Percentiles rank a stretch among this genome's conserved stretches.
Conservation (phyloP, 2,888 invertebrate species). For the Bugula neritina region DNA sequence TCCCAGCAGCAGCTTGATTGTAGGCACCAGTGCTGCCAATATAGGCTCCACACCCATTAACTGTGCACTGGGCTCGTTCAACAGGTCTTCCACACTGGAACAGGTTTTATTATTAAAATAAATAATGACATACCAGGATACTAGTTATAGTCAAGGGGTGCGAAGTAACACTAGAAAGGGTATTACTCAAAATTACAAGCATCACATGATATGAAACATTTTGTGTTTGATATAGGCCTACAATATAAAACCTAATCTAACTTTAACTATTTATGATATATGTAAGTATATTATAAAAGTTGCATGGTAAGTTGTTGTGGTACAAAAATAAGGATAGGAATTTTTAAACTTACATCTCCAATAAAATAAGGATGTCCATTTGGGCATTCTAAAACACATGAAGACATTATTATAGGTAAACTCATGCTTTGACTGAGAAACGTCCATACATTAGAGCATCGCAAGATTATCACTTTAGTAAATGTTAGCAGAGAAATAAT, state of each 20-base stretch:
- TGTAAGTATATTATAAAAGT: background rate
- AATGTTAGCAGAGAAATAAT: too few relatives aligned
- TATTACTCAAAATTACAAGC: background rate
- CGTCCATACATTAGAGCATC: too few relatives aligned
- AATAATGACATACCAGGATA: too few relatives aligned
- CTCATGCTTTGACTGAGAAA: too few relatives aligned
- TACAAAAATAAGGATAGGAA: background rate
- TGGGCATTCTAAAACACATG: constrained; percentile 44
- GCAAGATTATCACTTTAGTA: too few relatives aligned
- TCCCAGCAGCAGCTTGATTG: background rate
- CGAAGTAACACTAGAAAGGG: background rate
- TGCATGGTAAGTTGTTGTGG: background rate
- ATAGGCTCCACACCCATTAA: background rate
- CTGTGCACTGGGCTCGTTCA: background rate
- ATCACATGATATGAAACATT: too few relatives aligned
- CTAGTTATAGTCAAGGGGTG: too few relatives aligned
- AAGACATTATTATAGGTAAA: too few relatives aligned
- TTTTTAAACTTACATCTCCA: constrained; percentile 38
- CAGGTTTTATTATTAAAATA: background rate
- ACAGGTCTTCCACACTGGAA: background rate
- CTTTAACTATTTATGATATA: too few relatives aligned
- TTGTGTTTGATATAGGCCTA: too few relatives aligned
- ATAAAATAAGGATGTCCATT: constrained; percentile 47
- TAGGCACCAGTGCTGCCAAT: background rate
- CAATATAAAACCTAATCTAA: too few relatives aligned